Percentiles rank a stretch among this genome's conserved stretches.
Evolutionary conservation across 2,888 invertebrate genomes (phyloP).

Genomic region (Nemapogon koenigi): DNA sequence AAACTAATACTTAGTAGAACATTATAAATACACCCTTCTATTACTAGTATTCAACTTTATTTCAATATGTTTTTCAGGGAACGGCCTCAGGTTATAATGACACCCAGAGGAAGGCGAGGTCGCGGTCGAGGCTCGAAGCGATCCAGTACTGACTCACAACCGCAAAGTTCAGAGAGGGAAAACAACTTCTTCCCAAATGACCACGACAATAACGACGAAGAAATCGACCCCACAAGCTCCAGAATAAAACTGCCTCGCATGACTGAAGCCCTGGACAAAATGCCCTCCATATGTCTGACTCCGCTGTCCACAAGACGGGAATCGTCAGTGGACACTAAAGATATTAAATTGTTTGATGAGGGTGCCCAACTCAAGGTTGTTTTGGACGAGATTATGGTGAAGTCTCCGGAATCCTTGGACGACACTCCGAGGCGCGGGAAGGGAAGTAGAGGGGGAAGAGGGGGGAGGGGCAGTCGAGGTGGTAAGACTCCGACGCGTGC

Average conservation of each 20-base stretch:
- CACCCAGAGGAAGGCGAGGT: slow-evolving; percentile 38
- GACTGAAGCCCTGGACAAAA: slow-evolving; percentile 52
- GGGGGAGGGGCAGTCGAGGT: slow-evolving; percentile 23
- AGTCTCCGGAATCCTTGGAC: slow-evolving; percentile 28
- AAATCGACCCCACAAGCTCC: slow-evolving; percentile 49
- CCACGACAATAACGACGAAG: slow-evolving; percentile 18
- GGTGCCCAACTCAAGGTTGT: slow-evolving; percentile 27
- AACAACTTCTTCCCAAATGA: neutral
- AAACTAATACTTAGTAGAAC: too few species aligned
- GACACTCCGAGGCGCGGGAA: slow-evolving; percentile 20
- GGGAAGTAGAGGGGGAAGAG: slow-evolving; percentile 23
- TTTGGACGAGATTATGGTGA: slow-evolving; percentile 20
- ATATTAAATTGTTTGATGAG: slow-evolving; percentile 26
- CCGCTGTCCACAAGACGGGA: too few species aligned
- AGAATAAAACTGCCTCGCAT: slow-evolving; percentile 51
- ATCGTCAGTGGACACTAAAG: too few species aligned
- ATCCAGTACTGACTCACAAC: neutral
- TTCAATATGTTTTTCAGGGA: slow-evolving; percentile 42
- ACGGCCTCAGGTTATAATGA: slow-evolving; percentile 39
- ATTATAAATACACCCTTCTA: too few species aligned
- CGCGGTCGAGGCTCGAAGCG: slow-evolving; percentile 23
- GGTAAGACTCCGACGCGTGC: slow-evolving; percentile 29
- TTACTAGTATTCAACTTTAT: too few species aligned
- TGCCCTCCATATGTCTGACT: slow-evolving; percentile 37
- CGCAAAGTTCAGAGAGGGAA: slow-evolving; percentile 10